A percentile compares a stretch with the other conserved stretches of the same genome.
Conservation (phyloP, 2,888 invertebrate genomes). For the Pimpla rufipes region DNA sequence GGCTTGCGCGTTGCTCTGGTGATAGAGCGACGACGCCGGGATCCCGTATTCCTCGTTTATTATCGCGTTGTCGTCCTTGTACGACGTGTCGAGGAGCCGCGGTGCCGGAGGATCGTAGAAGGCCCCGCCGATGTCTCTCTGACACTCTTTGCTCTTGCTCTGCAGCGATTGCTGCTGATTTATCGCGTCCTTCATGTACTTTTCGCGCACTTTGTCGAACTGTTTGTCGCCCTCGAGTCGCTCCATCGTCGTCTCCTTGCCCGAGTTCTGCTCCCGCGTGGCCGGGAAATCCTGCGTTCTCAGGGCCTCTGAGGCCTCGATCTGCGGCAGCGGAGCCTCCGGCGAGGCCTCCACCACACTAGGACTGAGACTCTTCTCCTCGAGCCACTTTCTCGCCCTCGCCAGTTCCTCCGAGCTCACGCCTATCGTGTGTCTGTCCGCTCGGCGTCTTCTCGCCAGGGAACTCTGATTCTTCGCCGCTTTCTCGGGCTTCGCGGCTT, state of each 20-base stretch:
- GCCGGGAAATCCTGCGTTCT: slow-evolving; percentile 29
- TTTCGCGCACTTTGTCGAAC: slow-evolving; percentile 74
- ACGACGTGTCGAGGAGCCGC: slow-evolving; percentile 48
- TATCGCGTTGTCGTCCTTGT: slow-evolving; percentile 67
- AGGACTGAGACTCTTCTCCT: slow-evolving; percentile 85
- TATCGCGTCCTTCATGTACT: slow-evolving; percentile 83
- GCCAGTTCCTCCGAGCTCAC: slow-evolving; percentile 93
- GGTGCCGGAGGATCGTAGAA: background rate
- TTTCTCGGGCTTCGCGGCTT: slow-evolving; percentile 83
- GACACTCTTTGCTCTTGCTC: slow-evolving; percentile 72
- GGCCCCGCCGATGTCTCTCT: background rate
- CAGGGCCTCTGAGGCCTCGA: slow-evolving; percentile 26
- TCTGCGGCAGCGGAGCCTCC: slow-evolving; percentile 7
- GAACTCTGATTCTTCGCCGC: slow-evolving; percentile 74
- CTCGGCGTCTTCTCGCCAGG: slow-evolving; percentile 86
- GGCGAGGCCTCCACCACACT: background rate
- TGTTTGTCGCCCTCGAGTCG: slow-evolving; percentile 45
- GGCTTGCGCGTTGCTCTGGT: slow-evolving; percentile 65
- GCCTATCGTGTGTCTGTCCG: slow-evolving; percentile 93
- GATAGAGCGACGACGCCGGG: slow-evolving; percentile 65
- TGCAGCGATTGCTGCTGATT: slow-evolving; percentile 82
- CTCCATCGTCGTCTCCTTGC: slow-evolving; percentile 21
- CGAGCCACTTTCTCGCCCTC: slow-evolving; percentile 91
- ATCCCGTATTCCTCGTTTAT: slow-evolving; percentile 63
- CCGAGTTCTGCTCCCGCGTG: slow-evolving; percentile 8